Evolutionary conservation across 2,113 vertebrate species (phyloP), one percentile per base, ranked within the genome.

Genomic region (Actenoides hombroni): DNA sequence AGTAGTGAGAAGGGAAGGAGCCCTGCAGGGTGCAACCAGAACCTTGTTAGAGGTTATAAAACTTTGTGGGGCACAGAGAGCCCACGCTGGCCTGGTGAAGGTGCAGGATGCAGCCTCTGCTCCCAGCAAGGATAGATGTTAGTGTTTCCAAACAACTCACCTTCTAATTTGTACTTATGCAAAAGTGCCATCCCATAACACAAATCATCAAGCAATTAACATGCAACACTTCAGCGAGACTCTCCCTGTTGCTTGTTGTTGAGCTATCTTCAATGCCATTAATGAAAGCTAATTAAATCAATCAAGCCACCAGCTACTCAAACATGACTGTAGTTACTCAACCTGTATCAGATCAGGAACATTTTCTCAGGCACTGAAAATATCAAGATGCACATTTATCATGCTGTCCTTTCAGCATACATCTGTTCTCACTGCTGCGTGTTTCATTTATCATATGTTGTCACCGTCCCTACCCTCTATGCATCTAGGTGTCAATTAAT

Each of bases 251-350:
- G 56, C 64, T 88, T 92, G 59, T 71, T 98, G 88, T 31, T 81
- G 97, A 97, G 88, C 70, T 68, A 49, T 65, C 67, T 88, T 70
- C 95, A 94, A 49, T 74, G 87, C 90, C 88, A 95, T 88, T 83
- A 95, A 97, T 79, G 90, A 96, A 93, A 92, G 95, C 85, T 98
- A 97, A 97, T 97, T 97, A 97, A 97, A 92, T 96, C 90, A 96
- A 98, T 97, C 97, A 96, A 93, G 94, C 67, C 76, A 84, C 83
- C 29, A 56, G 77, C 56, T 31, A 33, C 90, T 93, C 80, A 64
- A 49, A 93, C 73, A 94, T 2, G 59, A 60, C 65, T 82, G 91
- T 35, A 90, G 39, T 89, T 75, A 85, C 77, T 33, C 57, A 75
- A 87, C 73, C 40, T 8, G 14, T 40, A 70, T 89, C 61, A 70